Evolutionary conservation across 2,113 vertebrate genomes (phyloP), one percentile per base, ranked within the genome.

Genomic region (Phaethornis superciliosus): DNA sequence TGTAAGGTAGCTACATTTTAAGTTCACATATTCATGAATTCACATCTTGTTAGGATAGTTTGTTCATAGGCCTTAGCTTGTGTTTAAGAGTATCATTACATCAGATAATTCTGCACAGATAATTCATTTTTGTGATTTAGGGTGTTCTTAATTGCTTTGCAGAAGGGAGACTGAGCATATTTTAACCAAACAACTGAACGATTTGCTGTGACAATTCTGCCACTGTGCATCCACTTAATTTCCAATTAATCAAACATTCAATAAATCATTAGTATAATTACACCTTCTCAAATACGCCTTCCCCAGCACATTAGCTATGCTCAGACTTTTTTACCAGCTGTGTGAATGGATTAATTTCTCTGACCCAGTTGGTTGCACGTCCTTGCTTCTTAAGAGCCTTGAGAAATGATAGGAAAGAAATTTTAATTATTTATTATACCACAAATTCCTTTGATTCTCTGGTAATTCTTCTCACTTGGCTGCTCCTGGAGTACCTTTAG

Each of bases 231-330:
- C 97, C 97, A 93, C 96, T 98, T 98, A 98, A 97, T 98, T 98
- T 97, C 97, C 95, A 98, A 98, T 98, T 98, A 98, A 98, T 98
- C 98, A 98, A 98, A 97, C 93, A 95, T 97, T 98, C 97, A 98
- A 97, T 98, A 97, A 98, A 98, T 98, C 98, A 98, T 98, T 98
- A 97, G 96, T 97, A 85, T 98, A 98, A 98, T 98, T 98, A 97
- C 93, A 98, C 96, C 96, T 97, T 93, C 89, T 97, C 95, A 94
- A 94, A 85, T 95, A 96, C 95, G 94, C 90, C 69, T 94, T 93
- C 94, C 93, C 93, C 69, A 88, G 93, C 80, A 82, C 95, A 94
- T 97, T 97, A 98, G 95, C 95, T 96, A 79, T 90, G 88, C 96
- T 94, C 94, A 95, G 88, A 51, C 85, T 86, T 91, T 88, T 92